Evolutionary conservation across 2,113 vertebrate species (phyloP).

Genomic region (Centropus bengalensis): DNA sequence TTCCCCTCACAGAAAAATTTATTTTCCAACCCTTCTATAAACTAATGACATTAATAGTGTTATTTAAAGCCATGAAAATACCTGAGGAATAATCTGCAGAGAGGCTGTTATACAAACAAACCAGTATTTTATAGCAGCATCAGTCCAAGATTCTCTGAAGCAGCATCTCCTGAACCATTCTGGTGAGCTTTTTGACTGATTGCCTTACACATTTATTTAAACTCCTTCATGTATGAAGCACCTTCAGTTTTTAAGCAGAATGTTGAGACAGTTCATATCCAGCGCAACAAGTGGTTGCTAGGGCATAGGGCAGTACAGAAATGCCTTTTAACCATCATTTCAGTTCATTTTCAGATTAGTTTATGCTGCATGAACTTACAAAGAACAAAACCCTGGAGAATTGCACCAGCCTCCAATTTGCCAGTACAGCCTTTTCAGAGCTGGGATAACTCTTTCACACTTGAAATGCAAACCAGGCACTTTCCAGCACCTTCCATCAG

Average conservation of each 20-base stretch:
- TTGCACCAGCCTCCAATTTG: too few species aligned
- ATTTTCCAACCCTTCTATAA: background rate
- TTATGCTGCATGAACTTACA: background rate
- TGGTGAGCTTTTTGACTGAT: background rate
- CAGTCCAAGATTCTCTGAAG: background rate
- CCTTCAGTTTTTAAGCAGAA: background rate
- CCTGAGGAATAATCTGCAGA: background rate
- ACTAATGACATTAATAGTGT: background rate
- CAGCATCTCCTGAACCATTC: background rate
- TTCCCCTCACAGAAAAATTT: background rate
- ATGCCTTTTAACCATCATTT: background rate
- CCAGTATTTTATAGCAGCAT: background rate
- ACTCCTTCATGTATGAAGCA: background rate
- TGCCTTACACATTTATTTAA: background rate
- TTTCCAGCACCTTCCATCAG: background rate
- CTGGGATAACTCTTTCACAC: background rate
- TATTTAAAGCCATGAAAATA: background rate
- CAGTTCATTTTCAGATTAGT: background rate
- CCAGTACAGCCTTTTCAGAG: background rate
- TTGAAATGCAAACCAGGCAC: accelerated
- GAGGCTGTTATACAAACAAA: background rate
- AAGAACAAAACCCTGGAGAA: background rate
- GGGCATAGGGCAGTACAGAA: background rate
- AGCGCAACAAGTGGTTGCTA: background rate
- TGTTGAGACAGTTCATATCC: background rate